phyloP scores from a whole-genome alignment of 30 jellyfish, hydroid and myxozoan genomes.

The Aurelia aurita complex sp. Pacific region DNA sequence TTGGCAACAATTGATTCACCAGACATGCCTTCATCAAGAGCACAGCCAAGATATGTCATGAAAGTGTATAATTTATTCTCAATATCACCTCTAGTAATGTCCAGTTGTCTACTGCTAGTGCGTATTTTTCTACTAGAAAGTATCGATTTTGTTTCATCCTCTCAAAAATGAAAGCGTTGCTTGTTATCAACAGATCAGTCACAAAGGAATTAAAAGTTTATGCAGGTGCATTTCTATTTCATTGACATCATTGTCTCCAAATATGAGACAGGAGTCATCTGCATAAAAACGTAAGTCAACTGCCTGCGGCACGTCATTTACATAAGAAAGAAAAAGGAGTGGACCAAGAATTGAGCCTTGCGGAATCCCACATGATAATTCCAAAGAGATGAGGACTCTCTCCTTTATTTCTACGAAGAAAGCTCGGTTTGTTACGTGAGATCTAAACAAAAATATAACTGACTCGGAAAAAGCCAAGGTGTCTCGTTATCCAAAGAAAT shows the following conservation, averaged over 20 bases:
- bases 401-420: not conserved
- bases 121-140: not conserved
- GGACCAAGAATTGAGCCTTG: conserved; percentile 51
- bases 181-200: not conserved
- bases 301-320: conserved; percentile 6
- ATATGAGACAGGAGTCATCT: conserved; percentile 15
- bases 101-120: not conserved
- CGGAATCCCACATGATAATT: conserved; percentile 39
- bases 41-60: conserved; percentile 1
- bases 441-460: conserved; percentile 10
- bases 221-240: not conserved
- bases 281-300: conserved; percentile 36
- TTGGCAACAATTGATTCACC: conserved; percentile 11
- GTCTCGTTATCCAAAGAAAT: conserved; percentile 15
- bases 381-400: conserved; percentile 1
- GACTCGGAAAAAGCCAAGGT: conserved; percentile 19
- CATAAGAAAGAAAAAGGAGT: not conserved
- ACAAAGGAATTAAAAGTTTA: not conserved
- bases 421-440: conserved; percentile 12
- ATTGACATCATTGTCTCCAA: not conserved
- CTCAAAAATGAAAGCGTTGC: conserved; percentile 5
- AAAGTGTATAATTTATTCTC: not conserved
- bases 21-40: not conserved
- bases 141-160: conserved; percentile 9
- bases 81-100: not conserved